Percentiles rank a stretch among this genome's conserved stretches.
Evolutionary conservation across 2,797 vertebrate genomes (phyloP).

Genomic region (Paedocypris micromegethes): DNA sequence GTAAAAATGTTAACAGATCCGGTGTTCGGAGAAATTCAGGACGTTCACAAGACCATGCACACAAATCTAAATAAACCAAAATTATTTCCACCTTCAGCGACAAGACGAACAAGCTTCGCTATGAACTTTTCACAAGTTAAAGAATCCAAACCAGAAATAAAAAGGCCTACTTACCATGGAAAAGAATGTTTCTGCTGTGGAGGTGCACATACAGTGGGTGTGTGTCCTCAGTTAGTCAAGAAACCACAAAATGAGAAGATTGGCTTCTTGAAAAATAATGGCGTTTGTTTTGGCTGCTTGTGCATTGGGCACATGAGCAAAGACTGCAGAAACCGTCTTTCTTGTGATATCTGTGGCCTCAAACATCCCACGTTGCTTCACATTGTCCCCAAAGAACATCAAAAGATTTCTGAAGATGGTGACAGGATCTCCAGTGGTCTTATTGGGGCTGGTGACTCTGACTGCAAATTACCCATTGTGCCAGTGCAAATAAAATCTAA

Average conservation of each 20-base stretch:
- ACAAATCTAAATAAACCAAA: neutral
- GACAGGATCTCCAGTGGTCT: neutral
- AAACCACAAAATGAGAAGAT: conserved; percentile 50
- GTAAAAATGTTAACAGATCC: neutral
- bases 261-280: conserved; percentile 35
- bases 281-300: conserved; percentile 39
- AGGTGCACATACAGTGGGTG: conserved; percentile 23
- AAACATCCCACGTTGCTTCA: neutral
- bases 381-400: neutral
- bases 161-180: conserved; percentile 26
- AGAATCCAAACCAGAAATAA: neutral
- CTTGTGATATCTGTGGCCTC: neutral
- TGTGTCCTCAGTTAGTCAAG: conserved; percentile 41
- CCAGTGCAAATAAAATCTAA: conserved; percentile 10
- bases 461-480: conserved; percentile 4
- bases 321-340: neutral
- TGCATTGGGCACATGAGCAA: conserved; percentile 26
- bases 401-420: neutral
- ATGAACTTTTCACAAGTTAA: neutral
- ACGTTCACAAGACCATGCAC: neutral
- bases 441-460: neutral
- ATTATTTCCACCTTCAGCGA: neutral
- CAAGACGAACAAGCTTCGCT: conserved; percentile 2
- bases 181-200: conserved; percentile 32
- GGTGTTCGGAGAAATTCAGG: conserved; percentile 12